Evolutionary conservation across 2,797 vertebrate genomes (phyloP).

Genomic region (Sebastes flavidus): DNA sequence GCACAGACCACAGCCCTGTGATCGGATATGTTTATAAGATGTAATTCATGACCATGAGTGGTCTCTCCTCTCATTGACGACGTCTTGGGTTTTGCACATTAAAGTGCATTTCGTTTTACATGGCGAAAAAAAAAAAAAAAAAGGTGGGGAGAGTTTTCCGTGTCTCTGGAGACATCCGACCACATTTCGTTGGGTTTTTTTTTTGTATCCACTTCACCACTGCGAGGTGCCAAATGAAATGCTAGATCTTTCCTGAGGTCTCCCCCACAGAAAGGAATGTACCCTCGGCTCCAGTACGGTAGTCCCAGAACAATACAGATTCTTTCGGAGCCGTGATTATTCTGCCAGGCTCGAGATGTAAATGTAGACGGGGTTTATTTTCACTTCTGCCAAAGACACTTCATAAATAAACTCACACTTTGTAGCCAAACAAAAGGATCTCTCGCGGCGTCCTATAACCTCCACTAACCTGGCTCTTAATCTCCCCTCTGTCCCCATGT

Average conservation of each 20-base stretch:
- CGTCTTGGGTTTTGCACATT: slow-evolving; percentile 62
- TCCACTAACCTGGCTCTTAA: slow-evolving; percentile 63
- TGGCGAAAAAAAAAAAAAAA: not conserved
- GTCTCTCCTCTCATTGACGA: slow-evolving; percentile 56
- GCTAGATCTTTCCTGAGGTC: slow-evolving; percentile 78
- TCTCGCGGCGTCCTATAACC: slow-evolving; percentile 39
- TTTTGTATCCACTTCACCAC: slow-evolving; percentile 56
- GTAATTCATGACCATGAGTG: slow-evolving; percentile 53
- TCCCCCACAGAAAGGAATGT: slow-evolving; percentile 75
- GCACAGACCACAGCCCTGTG: slow-evolving; percentile 53
- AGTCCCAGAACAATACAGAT: slow-evolving; percentile 78
- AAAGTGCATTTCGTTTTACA: slow-evolving; percentile 68
- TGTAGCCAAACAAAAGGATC: slow-evolving; percentile 68
- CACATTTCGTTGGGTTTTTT: slow-evolving; percentile 54
- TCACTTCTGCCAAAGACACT: slow-evolving; percentile 68
- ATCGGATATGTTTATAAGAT: slow-evolving; percentile 68
- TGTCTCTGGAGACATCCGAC: slow-evolving; percentile 60
- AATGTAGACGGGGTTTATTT: slow-evolving; percentile 76
- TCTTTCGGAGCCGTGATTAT: slow-evolving; percentile 67
- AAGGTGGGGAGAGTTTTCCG: slow-evolving; percentile 30
- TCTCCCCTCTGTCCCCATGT: slow-evolving; percentile 48
- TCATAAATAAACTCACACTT: slow-evolving; percentile 76
- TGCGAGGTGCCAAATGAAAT: slow-evolving; percentile 71
- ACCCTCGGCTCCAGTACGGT: slow-evolving; percentile 68
- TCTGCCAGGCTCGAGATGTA: slow-evolving; percentile 71